Evolutionary conservation across 2,888 invertebrate species (phyloP).

Genomic region (Drymonia ruficornis): DNA sequence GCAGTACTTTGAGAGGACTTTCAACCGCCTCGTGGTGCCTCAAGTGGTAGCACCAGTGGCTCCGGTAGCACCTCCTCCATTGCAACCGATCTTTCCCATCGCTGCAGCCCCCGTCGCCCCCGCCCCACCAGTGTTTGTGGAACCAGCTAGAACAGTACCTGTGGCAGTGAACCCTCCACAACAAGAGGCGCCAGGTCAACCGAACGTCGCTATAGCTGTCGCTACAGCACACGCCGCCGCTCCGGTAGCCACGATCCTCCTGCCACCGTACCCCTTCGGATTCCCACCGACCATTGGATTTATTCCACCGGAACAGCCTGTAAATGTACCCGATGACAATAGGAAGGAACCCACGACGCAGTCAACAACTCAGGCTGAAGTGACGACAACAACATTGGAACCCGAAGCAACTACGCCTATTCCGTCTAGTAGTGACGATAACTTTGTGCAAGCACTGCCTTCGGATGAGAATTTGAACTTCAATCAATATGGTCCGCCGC

Average conservation of each 20-base stretch:
- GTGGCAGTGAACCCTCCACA: conserved; percentile 31
- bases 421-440: conserved; percentile 66
- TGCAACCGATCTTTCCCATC: conserved; percentile 41
- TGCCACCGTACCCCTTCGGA: conserved; percentile 76
- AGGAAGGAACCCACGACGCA: conserved; percentile 59
- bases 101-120: conserved; percentile 46
- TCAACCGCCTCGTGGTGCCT: conserved; percentile 79
- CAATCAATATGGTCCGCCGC: conserved; percentile 57
- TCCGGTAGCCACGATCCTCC: conserved; percentile 72
- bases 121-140: conserved; percentile 36
- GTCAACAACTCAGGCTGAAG: conserved; percentile 52
- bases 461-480: conserved; percentile 68
- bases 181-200: conserved; percentile 50
- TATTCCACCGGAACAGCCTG: conserved; percentile 55
- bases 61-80: conserved; percentile 28
- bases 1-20: conserved; percentile 87
- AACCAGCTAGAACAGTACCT: conserved; percentile 29
- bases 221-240: conserved; percentile 77
- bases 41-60: conserved; percentile 23
- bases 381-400: conserved; percentile 50
- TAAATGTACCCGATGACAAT: conserved; percentile 51
- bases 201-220: conserved; percentile 73
- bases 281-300: conserved; percentile 66
- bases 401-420: conserved; percentile 61
- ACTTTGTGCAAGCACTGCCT: conserved; percentile 65